Evolutionary conservation across 1,140 invertebrate species (phyloP).

Genomic region (Macrostomum lignano): DNA sequence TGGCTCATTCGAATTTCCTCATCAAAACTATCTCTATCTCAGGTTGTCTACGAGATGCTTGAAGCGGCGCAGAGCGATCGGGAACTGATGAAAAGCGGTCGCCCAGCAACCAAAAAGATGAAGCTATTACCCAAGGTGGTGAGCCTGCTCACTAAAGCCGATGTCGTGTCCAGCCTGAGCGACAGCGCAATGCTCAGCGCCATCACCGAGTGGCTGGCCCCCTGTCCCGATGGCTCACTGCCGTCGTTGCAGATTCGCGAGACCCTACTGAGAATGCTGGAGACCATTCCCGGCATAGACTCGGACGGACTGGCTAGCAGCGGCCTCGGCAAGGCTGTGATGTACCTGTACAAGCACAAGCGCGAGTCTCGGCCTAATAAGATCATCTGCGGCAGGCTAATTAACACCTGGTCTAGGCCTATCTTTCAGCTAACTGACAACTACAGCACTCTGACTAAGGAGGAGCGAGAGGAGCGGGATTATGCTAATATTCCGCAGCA

Average conservation of each 20-base stretch:
- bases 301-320: slow-evolving; percentile 64
- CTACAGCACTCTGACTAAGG: slow-evolving; percentile 2
- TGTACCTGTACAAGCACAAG: slow-evolving; percentile 96
- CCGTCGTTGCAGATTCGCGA: slow-evolving; percentile 70
- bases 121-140: not conserved
- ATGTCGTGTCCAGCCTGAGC: not conserved
- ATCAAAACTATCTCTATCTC: not conserved
- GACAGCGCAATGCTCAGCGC: slow-evolving; percentile 1
- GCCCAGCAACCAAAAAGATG: slow-evolving; percentile 3
- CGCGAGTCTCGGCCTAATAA: slow-evolving; percentile 79
- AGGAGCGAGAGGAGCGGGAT: slow-evolving; percentile 3
- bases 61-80: not conserved
- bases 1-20: not conserved
- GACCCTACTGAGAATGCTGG: slow-evolving; percentile 50
- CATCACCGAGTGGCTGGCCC: slow-evolving; percentile 63
- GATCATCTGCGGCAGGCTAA: slow-evolving; percentile 57
- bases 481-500: too few species aligned
- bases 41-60: too few species aligned
- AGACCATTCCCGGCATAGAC: slow-evolving; percentile 60
- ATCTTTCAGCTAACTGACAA: slow-evolving; percentile 5
- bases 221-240: slow-evolving; percentile 80
- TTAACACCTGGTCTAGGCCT: slow-evolving; percentile 33
- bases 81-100: not conserved
- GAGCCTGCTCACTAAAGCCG: not conserved
- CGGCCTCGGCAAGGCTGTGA: slow-evolving; percentile 83